Percentiles rank a stretch among this genome's conserved stretches.
Evolutionary conservation across 2,113 vertebrate genomes (phyloP).

Genomic region (Cygnus buccinator): DNA sequence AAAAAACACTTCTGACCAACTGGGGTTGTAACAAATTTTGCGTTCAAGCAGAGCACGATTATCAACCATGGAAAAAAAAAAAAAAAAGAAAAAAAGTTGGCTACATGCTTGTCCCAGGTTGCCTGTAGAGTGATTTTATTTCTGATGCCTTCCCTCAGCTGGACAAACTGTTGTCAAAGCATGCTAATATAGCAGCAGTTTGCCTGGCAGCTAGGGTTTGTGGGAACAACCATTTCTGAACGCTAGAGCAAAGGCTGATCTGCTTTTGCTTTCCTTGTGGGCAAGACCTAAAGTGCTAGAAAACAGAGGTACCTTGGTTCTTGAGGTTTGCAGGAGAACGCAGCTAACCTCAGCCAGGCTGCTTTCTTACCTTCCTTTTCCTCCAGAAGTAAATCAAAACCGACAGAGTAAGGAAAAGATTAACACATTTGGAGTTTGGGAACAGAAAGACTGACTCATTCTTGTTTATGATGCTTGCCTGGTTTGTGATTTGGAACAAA

Average conservation of each 20-base stretch:
- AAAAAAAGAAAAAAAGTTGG: background rate
- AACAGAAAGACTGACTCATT: constrained; percentile 2
- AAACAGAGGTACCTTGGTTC: background rate
- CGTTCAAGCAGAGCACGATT: rapidly evolving
- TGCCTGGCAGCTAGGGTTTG: background rate
- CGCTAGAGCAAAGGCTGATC: background rate
- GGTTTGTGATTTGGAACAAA: constrained; percentile 9
- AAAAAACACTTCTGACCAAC: constrained; percentile 3
- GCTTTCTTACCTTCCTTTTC: background rate
- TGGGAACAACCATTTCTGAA: background rate
- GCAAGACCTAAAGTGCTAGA: background rate
- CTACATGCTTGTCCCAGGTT: background rate
- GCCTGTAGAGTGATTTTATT: background rate
- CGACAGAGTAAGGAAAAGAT: background rate
- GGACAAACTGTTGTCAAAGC: background rate
- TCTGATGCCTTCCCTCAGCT: background rate
- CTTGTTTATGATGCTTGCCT: background rate
- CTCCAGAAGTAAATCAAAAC: background rate
- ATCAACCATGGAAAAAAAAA: background rate
- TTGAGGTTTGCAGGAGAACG: background rate
- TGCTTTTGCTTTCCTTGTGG: background rate
- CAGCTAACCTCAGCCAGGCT: background rate
- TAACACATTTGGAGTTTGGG: background rate
- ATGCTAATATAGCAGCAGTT: background rate
- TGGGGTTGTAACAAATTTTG: background rate